A percentile compares a stretch with the other conserved stretches of the same genome.
phyloP scores from a whole-genome alignment of 2,888 invertebrate genomes.

The Trachelus iudaicus region DNA sequence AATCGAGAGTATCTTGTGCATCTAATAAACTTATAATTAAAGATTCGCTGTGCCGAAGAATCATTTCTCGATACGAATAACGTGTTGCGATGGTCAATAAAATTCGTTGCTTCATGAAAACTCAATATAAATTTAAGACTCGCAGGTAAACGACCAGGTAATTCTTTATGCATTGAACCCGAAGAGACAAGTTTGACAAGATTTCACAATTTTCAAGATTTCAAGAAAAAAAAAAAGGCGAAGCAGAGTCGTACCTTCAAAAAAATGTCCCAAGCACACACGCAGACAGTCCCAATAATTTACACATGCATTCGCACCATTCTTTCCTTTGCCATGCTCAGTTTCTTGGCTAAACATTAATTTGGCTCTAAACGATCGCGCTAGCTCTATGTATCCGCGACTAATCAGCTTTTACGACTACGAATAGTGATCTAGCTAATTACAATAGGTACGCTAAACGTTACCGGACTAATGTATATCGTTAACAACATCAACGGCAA shows the following conservation, averaged over 20 bases:
- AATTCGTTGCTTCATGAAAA: background rate
- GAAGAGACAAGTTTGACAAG: background rate
- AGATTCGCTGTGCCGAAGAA: background rate
- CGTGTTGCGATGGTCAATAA: background rate
- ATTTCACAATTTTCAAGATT: background rate
- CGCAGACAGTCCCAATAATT: background rate
- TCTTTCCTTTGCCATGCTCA: background rate
- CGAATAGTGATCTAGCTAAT: slow-evolving; percentile 9
- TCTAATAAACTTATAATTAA: background rate
- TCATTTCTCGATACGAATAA: background rate
- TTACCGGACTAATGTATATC: slow-evolving; percentile 40
- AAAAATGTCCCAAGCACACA: background rate
- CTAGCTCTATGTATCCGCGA: background rate
- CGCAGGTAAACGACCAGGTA: background rate
- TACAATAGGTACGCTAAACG: slow-evolving; percentile 29
- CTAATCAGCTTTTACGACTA: background rate
- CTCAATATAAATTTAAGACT: background rate
- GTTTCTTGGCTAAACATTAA: background rate
- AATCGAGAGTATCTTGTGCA: background rate
- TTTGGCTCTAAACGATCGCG: background rate
- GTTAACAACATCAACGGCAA: slow-evolving; percentile 65
- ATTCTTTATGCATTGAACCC: background rate
- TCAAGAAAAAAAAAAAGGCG: background rate
- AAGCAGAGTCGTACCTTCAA: background rate
- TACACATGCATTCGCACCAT: background rate